Percentiles rank a stretch among this genome's conserved stretches.
Conservation (phyloP, 2,113 vertebrate species). For the Lepus timidus region DNA sequence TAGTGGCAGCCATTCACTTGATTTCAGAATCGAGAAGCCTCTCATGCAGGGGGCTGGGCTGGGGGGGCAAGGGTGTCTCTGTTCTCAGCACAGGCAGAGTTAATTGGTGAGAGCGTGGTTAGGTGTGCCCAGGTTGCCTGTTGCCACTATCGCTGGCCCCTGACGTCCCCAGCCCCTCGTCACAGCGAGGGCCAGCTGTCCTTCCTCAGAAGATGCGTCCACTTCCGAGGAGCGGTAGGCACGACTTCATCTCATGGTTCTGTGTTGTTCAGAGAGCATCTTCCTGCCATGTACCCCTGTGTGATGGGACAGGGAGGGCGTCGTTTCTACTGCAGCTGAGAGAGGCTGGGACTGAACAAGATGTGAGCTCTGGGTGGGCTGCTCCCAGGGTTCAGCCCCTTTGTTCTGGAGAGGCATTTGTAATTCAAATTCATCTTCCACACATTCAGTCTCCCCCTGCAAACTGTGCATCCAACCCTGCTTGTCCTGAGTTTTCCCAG, state of each 20-base stretch:
- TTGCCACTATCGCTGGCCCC: not conserved
- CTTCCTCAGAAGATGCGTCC: not conserved
- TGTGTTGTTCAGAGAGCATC: not conserved
- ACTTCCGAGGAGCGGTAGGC: not conserved
- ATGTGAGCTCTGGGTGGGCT: not conserved
- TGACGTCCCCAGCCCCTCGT: too few relatives aligned
- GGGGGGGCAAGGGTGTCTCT: fast-evolving
- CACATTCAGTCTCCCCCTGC: not conserved
- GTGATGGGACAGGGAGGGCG: not conserved
- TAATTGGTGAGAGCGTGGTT: not conserved
- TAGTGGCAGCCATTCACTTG: not conserved
- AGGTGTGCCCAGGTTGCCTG: not conserved
- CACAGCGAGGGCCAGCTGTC: not conserved
- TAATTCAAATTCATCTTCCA: not conserved
- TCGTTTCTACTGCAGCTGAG: not conserved
- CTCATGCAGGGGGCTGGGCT: fast-evolving
- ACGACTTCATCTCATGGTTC: not conserved
- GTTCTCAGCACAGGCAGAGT: not conserved
- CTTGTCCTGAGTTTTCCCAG: not conserved
- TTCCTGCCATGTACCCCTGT: fast-evolving
- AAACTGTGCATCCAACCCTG: not conserved
- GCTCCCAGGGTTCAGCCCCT: not conserved
- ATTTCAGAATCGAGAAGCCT: not conserved
- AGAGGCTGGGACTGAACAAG: not conserved
- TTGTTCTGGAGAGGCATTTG: not conserved